Conservation (phyloP, 2,797 vertebrate genomes). For the Staurois parvus region DNA sequence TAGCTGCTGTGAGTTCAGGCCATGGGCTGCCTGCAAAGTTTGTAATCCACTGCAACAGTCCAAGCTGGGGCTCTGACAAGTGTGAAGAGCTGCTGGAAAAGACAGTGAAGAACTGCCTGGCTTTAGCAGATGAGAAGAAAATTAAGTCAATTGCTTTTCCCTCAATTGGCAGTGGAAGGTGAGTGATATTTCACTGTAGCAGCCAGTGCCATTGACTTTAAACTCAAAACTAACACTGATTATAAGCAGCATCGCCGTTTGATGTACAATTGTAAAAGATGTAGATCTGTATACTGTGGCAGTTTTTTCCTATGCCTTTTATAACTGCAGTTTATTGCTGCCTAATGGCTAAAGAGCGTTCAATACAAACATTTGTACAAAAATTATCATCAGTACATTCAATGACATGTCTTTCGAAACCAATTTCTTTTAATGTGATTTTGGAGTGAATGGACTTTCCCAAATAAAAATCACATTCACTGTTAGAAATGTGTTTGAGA, state of each 20-base stretch:
- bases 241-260: background rate
- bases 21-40: slow-evolving; percentile 93
- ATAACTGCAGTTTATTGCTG: no score
- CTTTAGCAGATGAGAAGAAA: slow-evolving; percentile 97
- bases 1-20: slow-evolving; percentile 89
- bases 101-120: slow-evolving; percentile 97
- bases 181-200: slow-evolving; percentile 21
- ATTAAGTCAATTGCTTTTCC: slow-evolving; percentile 97
- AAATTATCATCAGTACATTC: no score
- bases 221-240: background rate
- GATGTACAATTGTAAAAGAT: background rate
- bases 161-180: slow-evolving; percentile 97
- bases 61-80: slow-evolving; percentile 93
- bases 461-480: no score
- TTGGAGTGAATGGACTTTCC: no score
- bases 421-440: no score
- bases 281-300: background rate
- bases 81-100: slow-evolving; percentile 97
- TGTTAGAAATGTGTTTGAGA: no score
- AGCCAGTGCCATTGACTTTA: background rate
- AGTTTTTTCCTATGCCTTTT: no score
- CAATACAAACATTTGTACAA: no score
- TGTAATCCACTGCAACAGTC: slow-evolving; percentile 98
- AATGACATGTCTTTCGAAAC: no score
- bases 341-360: no score